Conservation (phyloP, 1,140 invertebrate species). For the Onthophagus taurus region DNA sequence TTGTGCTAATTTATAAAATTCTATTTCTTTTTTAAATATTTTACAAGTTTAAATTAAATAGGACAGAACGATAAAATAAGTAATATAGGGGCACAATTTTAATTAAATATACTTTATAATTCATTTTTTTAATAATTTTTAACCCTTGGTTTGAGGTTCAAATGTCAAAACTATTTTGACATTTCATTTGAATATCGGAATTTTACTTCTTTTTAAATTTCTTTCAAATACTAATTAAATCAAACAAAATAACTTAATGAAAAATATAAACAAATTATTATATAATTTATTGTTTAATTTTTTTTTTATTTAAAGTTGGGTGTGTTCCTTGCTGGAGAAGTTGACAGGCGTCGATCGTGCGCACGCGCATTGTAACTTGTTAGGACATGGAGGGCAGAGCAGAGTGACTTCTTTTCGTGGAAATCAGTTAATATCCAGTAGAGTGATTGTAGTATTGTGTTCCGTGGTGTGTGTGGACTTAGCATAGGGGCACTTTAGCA, state of each 20-base stretch:
- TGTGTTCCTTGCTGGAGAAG: slow-evolving; percentile 6
- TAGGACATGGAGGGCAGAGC: slow-evolving; percentile 8
- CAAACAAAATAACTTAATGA: neutral
- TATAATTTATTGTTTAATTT: neutral
- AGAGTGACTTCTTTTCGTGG: slow-evolving; percentile 5
- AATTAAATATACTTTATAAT: no score
- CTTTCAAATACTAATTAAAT: neutral
- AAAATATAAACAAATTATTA: neutral
- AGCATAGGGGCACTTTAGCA: slow-evolving; percentile 6
- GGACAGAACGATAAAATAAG: no score
- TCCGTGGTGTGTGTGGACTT: neutral
- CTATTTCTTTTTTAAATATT: no score
- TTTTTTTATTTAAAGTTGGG: slow-evolving; percentile 3
- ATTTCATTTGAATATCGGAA: no score
- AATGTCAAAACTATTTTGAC: no score
- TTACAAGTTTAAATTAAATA: no score
- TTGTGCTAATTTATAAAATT: no score
- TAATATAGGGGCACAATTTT: no score
- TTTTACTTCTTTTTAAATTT: neutral
- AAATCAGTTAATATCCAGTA: slow-evolving; percentile 9
- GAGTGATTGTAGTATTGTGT: slow-evolving; percentile 8
- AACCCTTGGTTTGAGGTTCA: no score
- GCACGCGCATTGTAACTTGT: slow-evolving; percentile 8
- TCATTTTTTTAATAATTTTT: no score
- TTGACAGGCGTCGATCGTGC: slow-evolving; percentile 4